A percentile compares a stretch with the other conserved stretches of the same genome.
Evolutionary conservation across 92 coral and sea anemone genomes (phyloP).

Genomic region (Isaurus tuberculatus): DNA sequence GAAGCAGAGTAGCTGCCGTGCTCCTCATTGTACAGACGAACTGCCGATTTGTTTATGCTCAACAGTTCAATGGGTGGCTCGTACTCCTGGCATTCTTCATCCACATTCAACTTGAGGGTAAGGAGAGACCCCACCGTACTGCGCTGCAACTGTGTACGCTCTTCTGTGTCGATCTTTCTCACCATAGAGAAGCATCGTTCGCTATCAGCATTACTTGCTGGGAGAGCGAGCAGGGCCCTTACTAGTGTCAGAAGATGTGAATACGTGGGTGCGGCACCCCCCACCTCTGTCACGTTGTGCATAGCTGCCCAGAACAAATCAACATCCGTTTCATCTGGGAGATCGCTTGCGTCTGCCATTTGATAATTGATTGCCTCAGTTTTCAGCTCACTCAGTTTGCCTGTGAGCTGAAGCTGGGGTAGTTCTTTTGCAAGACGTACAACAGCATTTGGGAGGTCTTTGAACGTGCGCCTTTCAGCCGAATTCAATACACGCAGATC

Average conservation of each 20-base stretch:
- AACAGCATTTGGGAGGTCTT: constrained; percentile 44
- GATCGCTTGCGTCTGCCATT: constrained; percentile 25
- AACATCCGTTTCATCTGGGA: constrained; percentile 33
- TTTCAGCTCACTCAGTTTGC: constrained; percentile 24
- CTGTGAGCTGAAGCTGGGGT: constrained; percentile 49
- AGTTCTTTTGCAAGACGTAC: constrained; percentile 45
- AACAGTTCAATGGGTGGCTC: constrained; percentile 13
- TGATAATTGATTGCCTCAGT: constrained; percentile 34
- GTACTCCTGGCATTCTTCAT: constrained; percentile 29
- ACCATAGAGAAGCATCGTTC: neutral
- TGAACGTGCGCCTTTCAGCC: constrained; percentile 42
- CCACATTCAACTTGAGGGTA: constrained; percentile 11
- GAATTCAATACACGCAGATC: constrained; percentile 41
- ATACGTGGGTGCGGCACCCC: constrained; percentile 9
- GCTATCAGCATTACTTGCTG: constrained; percentile 9
- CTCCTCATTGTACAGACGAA: constrained; percentile 18
- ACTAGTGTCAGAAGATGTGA: constrained; percentile 8
- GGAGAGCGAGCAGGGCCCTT: constrained; percentile 21
- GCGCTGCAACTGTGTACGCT: constrained; percentile 18
- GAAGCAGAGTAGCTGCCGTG: constrained; percentile 13
- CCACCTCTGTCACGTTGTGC: constrained; percentile 33
- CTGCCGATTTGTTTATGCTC: constrained; percentile 13
- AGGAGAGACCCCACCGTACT: constrained; percentile 31
- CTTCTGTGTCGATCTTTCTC: constrained; percentile 34
- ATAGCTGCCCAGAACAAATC: constrained; percentile 29